Conservation (phyloP, 2,888 invertebrate genomes). For the Onthophagus sagittarius region DNA sequence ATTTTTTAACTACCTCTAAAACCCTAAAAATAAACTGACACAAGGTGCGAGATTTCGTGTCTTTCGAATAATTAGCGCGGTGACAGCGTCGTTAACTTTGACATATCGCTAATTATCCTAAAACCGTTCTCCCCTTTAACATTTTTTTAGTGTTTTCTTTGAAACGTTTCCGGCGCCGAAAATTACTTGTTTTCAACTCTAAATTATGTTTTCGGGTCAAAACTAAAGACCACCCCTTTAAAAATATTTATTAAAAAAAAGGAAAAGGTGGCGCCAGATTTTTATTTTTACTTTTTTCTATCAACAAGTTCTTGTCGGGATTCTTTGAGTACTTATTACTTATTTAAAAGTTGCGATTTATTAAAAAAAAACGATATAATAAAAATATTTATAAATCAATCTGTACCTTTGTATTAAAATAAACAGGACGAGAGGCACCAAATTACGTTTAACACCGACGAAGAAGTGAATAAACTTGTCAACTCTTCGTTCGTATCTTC, state of each 20-base stretch:
- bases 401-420: not conserved
- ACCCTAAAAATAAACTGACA: not conserved
- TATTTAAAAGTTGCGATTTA: too few relatives aligned
- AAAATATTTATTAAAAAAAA: too few relatives aligned
- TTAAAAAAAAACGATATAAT: too few relatives aligned
- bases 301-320: not conserved
- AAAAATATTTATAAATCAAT: not conserved
- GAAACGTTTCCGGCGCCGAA: not conserved
- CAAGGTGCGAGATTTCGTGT: not conserved
- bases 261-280: not conserved
- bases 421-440: not conserved
- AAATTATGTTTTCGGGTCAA: not conserved
- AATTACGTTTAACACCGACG: not conserved
- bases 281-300: not conserved
- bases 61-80: not conserved
- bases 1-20: too few relatives aligned
- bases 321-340: not conserved
- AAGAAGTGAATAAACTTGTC: not conserved
- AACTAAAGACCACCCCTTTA: too few relatives aligned
- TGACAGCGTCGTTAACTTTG: not conserved
- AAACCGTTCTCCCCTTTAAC: too few relatives aligned
- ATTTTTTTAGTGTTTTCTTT: not conserved
- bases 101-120: not conserved
- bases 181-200: not conserved
- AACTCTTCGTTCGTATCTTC: not conserved